phyloP scores from a whole-genome alignment of 1,140 invertebrate genomes.

The Paramacrobiotus metropolitanus region DNA sequence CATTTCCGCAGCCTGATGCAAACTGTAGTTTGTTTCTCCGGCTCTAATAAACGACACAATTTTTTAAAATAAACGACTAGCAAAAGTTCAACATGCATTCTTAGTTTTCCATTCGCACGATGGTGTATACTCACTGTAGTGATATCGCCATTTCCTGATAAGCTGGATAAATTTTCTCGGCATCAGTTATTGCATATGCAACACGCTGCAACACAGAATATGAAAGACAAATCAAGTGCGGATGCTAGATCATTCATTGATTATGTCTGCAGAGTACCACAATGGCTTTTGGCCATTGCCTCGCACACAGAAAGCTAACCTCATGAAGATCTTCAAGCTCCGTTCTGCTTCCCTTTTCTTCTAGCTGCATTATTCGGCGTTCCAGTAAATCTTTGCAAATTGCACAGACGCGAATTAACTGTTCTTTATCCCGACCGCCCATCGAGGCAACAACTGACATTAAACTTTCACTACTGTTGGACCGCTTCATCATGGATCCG shows the following conservation, averaged over 20 bases:
- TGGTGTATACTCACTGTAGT: conserved; percentile 27
- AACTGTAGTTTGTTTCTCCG: conserved; percentile 61
- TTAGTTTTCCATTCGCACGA: conserved; percentile 4
- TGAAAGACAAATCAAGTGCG: background rate
- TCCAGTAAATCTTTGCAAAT: conserved; percentile 60
- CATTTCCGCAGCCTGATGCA: conserved; percentile 54
- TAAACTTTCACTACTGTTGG: conserved; percentile 19
- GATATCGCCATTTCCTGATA: conserved; percentile 60
- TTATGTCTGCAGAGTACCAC: no score
- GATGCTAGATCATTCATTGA: conserved; percentile 2
- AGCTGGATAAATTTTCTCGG: conserved; percentile 44
- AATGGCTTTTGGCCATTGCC: no score
- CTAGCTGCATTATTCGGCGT: conserved; percentile 46
- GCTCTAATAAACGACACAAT: conserved; percentile 28
- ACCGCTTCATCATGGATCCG: conserved; percentile 1
- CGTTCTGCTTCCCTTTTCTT: conserved; percentile 49
- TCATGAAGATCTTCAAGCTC: conserved; percentile 57
- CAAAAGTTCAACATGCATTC: background rate
- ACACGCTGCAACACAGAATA: conserved; percentile 28
- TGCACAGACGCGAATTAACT: conserved; percentile 48
- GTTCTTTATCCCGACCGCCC: conserved; percentile 29
- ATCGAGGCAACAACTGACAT: conserved; percentile 26
- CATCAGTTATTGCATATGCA: conserved; percentile 43
- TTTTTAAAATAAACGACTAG: background rate
- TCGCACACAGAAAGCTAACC: no score